Evolutionary conservation across 2,888 invertebrate species (phyloP).

Genomic region (Lacanobia oleracea): DNA sequence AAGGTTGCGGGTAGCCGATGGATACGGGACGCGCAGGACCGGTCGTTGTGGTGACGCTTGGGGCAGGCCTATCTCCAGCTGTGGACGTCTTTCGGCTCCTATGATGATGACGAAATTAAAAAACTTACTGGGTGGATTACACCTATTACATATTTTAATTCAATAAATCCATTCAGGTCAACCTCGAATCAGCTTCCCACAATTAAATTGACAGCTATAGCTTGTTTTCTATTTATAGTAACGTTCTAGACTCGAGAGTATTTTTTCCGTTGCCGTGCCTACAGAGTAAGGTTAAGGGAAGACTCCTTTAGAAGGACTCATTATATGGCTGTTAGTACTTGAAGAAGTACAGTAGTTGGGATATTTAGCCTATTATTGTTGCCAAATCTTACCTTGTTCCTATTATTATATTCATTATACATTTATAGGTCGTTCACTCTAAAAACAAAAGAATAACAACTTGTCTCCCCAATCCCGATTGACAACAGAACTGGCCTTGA

Average conservation of each 20-base stretch:
- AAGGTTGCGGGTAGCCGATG: too few relatives aligned
- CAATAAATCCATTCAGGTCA: not conserved
- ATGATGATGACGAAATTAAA: too few relatives aligned
- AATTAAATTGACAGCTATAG: too few relatives aligned
- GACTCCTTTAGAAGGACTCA: not conserved
- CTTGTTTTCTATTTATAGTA: not conserved
- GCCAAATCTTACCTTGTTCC: not conserved
- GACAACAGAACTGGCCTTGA: conserved; percentile 50
- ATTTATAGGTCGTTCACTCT: not conserved
- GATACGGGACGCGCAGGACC: too few relatives aligned
- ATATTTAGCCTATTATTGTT: not conserved
- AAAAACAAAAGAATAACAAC: conserved; percentile 37
- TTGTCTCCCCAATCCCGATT: conserved; percentile 26
- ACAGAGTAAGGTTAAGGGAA: not conserved
- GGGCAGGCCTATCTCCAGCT: too few relatives aligned
- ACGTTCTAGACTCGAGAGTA: not conserved
- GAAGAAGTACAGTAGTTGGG: not conserved
- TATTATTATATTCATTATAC: not conserved
- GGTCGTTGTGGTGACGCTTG: too few relatives aligned
- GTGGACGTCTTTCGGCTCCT: too few relatives aligned
- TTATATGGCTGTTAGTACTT: not conserved
- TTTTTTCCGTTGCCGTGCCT: not conserved
- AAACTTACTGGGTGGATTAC: not conserved
- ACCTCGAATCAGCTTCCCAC: not conserved
- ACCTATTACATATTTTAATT: not conserved